Base-by-base conservation (phyloP, 2,888 invertebrate genomes). In the Protophormia terraenovae region DNA sequence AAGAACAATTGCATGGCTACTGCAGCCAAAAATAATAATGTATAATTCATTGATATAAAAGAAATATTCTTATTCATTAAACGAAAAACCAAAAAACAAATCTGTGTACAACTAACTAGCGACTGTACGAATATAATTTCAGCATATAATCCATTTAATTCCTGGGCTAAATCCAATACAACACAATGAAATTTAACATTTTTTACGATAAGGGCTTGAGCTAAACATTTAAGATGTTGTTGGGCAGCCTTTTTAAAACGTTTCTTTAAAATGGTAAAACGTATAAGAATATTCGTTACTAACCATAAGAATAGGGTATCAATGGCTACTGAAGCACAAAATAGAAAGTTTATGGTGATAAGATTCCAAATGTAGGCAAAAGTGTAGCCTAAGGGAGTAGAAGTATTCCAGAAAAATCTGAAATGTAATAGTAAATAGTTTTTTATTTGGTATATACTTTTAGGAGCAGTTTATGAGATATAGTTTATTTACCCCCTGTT, bases 61-160 rank as follows among this genome's bases (percentile, higher is more conserved):
- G 71, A 50, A 47, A 7, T 32, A 10, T 67, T n/a, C 6, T 66
- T 58, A 0, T 16, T 12, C 22, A 12, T 41, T 7, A 77, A 66
- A 16, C 72, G 67, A 76, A 81, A 77, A 2, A 29, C 72, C 47
- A 77, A 73, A 67, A 69, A 81, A 27, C 84, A 81, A 14, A 84
- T 81, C 38, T 81, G 84, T 19, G 62, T 53, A 27, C 80, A 76
- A 38, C 71, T 71, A 3, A 81, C 58, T 3, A 77, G 14, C 7
- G 76, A 81, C 41, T 81, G 66, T 0, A 77, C 1, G n/a, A 84
- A 84, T 19, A 81, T 66, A 29, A 84, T 81, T 67, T 41, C 60
- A 14, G 72, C 32, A 72, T 64, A 84, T 35, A 84, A 62, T n/a
- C 19, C 19, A 35, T 80, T 72, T 19, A 84, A 41, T 12, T 84